These are phyloP conservation scores for Pocillopora grandis DNA, from an alignment of 92 coral and sea anemone genomes.

Conservation along the genomic window DNA sequence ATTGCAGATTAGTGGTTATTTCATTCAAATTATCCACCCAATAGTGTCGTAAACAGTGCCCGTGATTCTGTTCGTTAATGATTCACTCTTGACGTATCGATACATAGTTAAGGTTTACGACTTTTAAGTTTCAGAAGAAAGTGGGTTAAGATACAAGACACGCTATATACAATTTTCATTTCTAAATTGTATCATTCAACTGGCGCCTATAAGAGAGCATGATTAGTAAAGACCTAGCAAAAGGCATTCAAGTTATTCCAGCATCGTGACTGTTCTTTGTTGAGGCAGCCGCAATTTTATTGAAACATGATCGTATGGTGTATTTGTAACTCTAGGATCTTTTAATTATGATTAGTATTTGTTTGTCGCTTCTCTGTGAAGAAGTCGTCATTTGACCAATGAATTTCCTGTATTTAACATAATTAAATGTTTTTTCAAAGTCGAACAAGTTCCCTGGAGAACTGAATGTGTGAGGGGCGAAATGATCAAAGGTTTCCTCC, in stretches of 20 bases:
- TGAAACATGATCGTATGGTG: not conserved
- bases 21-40: too few relatives aligned
- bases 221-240: not conserved
- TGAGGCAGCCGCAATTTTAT: not conserved
- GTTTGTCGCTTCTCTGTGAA: not conserved
- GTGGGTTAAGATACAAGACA: too few relatives aligned
- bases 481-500: too few relatives aligned
- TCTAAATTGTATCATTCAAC: too few relatives aligned
- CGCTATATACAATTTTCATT: too few relatives aligned
- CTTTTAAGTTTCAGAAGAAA: too few relatives aligned
- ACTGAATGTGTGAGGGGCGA: too few relatives aligned
- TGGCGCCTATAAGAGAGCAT: not conserved
- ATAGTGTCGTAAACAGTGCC: too few relatives aligned
- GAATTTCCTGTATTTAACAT: constrained; percentile 1
- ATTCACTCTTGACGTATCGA: too few relatives aligned
- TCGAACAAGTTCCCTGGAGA: not conserved
- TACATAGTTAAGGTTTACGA: too few relatives aligned
- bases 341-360: not conserved
- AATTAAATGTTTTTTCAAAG: not conserved
- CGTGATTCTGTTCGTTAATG: too few relatives aligned
- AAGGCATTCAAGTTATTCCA: not conserved
- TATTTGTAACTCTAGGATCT: not conserved
- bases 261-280: not conserved
- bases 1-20: too few relatives aligned
- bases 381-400: not conserved